A percentile compares a stretch with the other conserved stretches of the same genome.
phyloP scores from a whole-genome alignment of 2,888 invertebrate species.

The Petrophora chlorosata region DNA sequence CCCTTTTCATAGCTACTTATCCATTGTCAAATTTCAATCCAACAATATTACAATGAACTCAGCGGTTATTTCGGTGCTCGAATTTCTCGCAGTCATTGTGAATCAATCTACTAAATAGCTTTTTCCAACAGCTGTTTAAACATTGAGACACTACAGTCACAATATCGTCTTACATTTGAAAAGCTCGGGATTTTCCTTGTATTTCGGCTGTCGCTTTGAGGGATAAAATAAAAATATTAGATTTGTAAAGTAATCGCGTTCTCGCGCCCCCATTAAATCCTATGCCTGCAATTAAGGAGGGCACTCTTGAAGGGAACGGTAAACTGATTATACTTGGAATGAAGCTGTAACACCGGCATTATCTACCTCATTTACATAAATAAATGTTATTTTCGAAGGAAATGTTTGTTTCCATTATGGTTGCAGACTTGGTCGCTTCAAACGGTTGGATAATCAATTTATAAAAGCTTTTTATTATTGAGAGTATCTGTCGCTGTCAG shows the following conservation, averaged over 20 bases:
- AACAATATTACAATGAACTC: constrained; percentile 18
- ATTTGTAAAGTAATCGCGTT: constrained; percentile 61
- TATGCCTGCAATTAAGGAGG: constrained; percentile 66
- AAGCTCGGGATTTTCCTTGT: constrained; percentile 16
- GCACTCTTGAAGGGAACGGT: constrained; percentile 53
- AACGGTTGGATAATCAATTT: constrained; percentile 25
- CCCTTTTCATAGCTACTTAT: background rate
- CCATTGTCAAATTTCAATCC: constrained; percentile 8
- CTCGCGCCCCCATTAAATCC: constrained; percentile 66
- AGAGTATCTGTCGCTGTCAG: constrained; percentile 6
- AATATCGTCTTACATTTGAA: constrained; percentile 17
- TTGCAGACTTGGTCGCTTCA: constrained; percentile 37
- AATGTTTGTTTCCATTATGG: constrained; percentile 57
- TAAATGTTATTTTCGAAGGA: constrained; percentile 59
- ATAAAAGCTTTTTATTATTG: constrained; percentile 26
- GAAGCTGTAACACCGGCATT: constrained; percentile 68
- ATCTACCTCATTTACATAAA: constrained; percentile 66
- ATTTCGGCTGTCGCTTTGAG: constrained; percentile 19
- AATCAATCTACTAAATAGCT: constrained; percentile 24
- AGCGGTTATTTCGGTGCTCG: constrained; percentile 7
- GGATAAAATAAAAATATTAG: constrained; percentile 37
- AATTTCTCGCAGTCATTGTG: constrained; percentile 16
- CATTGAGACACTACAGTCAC: constrained; percentile 12
- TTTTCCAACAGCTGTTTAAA: constrained; percentile 14
- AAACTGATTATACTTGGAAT: constrained; percentile 72